Percentiles rank a stretch among this genome's conserved stretches.
phyloP scores from a whole-genome alignment of 2,113 vertebrate genomes.

The zebrafish (Danio rerio) region DNA sequence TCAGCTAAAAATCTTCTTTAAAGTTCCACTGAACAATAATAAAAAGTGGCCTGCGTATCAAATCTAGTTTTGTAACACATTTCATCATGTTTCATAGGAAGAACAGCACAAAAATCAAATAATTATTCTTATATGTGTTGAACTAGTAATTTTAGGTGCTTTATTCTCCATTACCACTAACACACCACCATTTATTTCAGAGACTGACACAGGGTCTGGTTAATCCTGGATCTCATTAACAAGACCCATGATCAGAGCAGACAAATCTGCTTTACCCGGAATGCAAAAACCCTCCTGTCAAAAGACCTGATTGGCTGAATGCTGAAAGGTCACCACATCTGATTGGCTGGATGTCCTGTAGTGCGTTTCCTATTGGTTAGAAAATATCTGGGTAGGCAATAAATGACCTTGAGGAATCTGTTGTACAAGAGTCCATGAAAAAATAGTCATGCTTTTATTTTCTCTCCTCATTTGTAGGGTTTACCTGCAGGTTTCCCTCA shows the following conservation, averaged over 20 bases:
- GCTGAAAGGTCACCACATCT: conserved; percentile 23
- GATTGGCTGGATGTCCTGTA: conserved; percentile 27
- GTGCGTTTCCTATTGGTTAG: conserved; percentile 38
- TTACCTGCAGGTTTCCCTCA: background rate
- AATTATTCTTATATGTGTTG: background rate
- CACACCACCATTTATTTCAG: background rate
- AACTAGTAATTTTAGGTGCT: background rate
- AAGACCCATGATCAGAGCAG: no score
- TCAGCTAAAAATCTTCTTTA: no score
- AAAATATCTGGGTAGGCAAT: background rate
- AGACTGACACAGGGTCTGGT: conserved; percentile 13
- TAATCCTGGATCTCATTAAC: conserved; percentile 57
- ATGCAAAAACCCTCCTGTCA: background rate
- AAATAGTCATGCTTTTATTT: background rate
- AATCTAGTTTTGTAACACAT: no score
- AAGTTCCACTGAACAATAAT: no score
- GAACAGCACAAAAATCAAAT: no score
- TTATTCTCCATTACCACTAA: background rate
- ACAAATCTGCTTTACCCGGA: conserved; percentile 49
- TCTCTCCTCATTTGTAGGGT: background rate
- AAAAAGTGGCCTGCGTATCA: no score
- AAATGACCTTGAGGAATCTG: conserved; percentile 10
- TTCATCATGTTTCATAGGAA: no score
- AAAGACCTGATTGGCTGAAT: conserved; percentile 36
- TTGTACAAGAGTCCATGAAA: background rate